Evolutionary conservation across 2,797 vertebrate species (phyloP), one percentile per base, ranked within the genome.

Genomic region (Sternotherus odoratus): DNA sequence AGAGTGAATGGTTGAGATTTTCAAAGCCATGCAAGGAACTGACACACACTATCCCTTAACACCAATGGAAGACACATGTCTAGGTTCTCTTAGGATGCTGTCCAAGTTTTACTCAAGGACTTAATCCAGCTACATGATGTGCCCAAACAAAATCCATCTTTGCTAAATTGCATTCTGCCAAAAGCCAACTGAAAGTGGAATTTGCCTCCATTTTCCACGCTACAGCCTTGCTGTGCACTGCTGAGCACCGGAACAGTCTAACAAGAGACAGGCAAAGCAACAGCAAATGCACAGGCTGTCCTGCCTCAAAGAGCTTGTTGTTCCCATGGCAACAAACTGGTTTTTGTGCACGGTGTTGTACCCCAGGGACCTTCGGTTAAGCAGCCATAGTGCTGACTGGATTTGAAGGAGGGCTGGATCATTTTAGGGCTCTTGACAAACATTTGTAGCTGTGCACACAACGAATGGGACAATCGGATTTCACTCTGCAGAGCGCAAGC

Each of bases 61-160:
- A 0, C 24, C 3, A 80, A 23, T 0, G 5, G 78, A 2, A 8
- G 82, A 15, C 36, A 19, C n/a, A 2, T 2, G 75, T 4, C 90
- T 83, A 8, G 0, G 54, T 26, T n/a, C 39, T 75, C 86, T 1
- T 0, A 49, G 23, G 54, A 6, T 1, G 1, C 53, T 3, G 30
- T 30, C 74, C 56, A 90, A 77, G 63, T 8, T 80, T 33, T 4
- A 8, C 19, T 1, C 85, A 49, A 28, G 39, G 85, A 72, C 51
- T n/a, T n/a, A n/a, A 13, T 0, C 19, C 7, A n/a, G 9, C 75
- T 4, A 48, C 3, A 1, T 12, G 21, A 3, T 8, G 10, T 56
- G 12, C 74, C 21, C 80, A 12, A 1, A 12, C 11, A 51, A 39
- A 82, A 33, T 0, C 30, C 33, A 0, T 0, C 5, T 36, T 49